These are phyloP conservation scores for Amblyopsis hoosieri DNA, from an alignment of 2,797 vertebrate species.

Conservation along the genomic window DNA sequence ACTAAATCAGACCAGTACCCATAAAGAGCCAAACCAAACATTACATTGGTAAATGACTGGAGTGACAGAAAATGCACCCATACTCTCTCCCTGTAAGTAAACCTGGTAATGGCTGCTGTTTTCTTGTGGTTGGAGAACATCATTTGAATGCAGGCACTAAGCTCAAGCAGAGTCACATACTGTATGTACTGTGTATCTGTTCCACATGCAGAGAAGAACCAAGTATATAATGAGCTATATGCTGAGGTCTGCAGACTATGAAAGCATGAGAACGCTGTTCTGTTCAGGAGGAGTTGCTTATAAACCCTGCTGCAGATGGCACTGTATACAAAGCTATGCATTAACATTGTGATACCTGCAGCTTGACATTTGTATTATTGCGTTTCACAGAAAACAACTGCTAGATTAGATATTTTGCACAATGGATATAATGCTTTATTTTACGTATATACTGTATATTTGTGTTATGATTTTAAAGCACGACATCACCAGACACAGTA, in stretches of 20 bases:
- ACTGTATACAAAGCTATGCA: neutral
- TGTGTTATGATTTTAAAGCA: too few species aligned
- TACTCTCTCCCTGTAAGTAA: neutral
- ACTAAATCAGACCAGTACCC: neutral
- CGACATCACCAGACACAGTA: too few species aligned
- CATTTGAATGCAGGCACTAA: slow-evolving; percentile 73
- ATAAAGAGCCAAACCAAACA: neutral
- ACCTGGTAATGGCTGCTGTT: slow-evolving; percentile 41
- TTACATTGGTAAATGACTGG: neutral
- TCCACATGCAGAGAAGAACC: slow-evolving; percentile 33
- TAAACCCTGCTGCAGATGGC: too few species aligned
- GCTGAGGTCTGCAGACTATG: slow-evolving; percentile 2
- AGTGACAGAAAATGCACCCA: slow-evolving; percentile 23
- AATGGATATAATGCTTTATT: too few species aligned
- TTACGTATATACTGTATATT: too few species aligned
- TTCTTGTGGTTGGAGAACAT: slow-evolving; percentile 52
- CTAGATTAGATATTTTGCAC: too few species aligned
- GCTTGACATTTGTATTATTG: too few species aligned
- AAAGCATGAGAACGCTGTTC: neutral
- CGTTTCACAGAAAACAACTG: too few species aligned
- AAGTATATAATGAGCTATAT: slow-evolving; percentile 7
- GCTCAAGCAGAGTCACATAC: slow-evolving; percentile 60
- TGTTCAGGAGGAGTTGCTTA: too few species aligned
- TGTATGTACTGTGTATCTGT: slow-evolving; percentile 16
- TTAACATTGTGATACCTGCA: too few species aligned